A percentile compares a stretch with the other conserved stretches of the same genome.
phyloP scores from a whole-genome alignment of 2,888 invertebrate species.

The Drosophila mercatorum region DNA sequence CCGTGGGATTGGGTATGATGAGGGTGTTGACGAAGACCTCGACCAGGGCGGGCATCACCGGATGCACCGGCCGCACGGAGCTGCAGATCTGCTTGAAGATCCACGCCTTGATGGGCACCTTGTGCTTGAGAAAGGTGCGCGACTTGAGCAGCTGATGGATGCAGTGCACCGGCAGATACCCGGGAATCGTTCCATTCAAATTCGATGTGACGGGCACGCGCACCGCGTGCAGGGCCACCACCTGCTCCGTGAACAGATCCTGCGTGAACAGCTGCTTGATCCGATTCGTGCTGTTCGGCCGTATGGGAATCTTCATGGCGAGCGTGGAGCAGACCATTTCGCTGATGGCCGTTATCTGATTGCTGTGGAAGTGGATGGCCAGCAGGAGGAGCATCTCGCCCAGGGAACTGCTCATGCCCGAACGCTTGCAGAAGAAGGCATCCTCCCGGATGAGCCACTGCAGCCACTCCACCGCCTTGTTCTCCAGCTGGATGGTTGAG shows the following conservation, averaged over 20 bases:
- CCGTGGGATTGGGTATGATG: constrained; percentile 87
- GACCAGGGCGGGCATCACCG: constrained; percentile 95
- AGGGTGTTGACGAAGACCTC: constrained; percentile 98
- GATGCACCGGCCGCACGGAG: constrained; percentile 95
- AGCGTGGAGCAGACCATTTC: constrained; percentile 97
- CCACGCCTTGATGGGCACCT: constrained; percentile 98
- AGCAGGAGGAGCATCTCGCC: constrained; percentile 97
- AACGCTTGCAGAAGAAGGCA: constrained; percentile 93
- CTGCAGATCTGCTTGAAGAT: constrained; percentile 97
- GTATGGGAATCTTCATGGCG: constrained; percentile 95
- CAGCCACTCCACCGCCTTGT: constrained; percentile 95
- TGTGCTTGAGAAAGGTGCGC: constrained; percentile 97
- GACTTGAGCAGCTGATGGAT: constrained; percentile 97
- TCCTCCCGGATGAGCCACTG: constrained; percentile 97
- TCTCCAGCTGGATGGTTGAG: constrained; percentile 91
- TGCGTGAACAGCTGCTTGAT: constrained; percentile 98
- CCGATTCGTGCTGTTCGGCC: constrained; percentile 93
- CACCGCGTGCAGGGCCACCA: constrained; percentile 97
- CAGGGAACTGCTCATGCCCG: constrained; percentile 94
- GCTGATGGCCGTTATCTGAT: constrained; percentile 95
- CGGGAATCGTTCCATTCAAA: constrained; percentile 94
- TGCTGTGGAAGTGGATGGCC: constrained; percentile 98
- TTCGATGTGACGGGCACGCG: constrained; percentile 97
- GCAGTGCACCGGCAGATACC: constrained; percentile 97
- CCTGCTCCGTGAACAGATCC: constrained; percentile 98